A percentile compares a stretch with the other conserved stretches of the same genome.
phyloP scores from a whole-genome alignment of 2,113 vertebrate species.

The Prinia subflava region DNA sequence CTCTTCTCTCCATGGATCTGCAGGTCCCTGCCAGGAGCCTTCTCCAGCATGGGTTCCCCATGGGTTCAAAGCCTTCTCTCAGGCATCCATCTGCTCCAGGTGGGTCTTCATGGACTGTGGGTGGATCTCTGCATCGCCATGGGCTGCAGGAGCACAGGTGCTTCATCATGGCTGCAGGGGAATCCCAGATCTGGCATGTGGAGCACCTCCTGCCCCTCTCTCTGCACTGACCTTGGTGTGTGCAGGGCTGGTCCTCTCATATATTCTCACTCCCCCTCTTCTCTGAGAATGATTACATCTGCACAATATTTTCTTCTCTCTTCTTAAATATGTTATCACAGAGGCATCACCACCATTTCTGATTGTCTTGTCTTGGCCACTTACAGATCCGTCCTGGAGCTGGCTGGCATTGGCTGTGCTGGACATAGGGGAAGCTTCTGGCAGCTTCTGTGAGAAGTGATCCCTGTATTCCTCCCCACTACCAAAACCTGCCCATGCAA shows the following conservation, averaged over 20 bases:
- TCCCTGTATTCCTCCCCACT: not conserved
- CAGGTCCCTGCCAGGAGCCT: not conserved
- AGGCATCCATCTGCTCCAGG: not conserved
- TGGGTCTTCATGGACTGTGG: rapidly evolving
- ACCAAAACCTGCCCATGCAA: not conserved
- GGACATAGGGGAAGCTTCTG: not conserved
- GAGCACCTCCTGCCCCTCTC: not conserved
- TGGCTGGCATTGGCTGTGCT: not conserved
- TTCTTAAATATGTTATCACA: not conserved
- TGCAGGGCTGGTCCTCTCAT: not conserved
- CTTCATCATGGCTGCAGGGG: not conserved
- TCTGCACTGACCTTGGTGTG: not conserved
- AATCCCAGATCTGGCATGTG: rapidly evolving
- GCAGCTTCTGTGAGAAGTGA: not conserved
- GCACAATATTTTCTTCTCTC: not conserved
- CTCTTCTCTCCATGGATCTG: not conserved
- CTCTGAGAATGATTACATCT: not conserved
- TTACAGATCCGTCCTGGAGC: not conserved
- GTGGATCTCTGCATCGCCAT: rapidly evolving
- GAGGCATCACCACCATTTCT: not conserved
- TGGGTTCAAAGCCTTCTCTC: not conserved
- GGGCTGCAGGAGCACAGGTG: not conserved
- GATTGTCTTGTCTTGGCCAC: not conserved
- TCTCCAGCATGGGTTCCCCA: rapidly evolving
- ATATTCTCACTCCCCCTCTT: rapidly evolving